Evolutionary conservation across 2,113 vertebrate genomes (phyloP).

Genomic region (Lycaon pictus): DNA sequence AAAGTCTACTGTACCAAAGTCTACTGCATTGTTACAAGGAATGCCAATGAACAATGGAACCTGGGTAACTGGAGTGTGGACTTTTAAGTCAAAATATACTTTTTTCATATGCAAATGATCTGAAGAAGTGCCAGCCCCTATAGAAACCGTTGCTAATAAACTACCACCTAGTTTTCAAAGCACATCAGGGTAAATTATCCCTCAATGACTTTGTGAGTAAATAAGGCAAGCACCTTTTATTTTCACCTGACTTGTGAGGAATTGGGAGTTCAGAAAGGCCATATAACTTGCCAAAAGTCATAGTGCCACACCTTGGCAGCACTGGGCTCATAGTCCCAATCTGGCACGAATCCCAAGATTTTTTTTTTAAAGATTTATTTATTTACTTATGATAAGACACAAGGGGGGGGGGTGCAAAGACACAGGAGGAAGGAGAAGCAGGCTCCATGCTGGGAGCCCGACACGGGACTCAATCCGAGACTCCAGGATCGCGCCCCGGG

Average conservation of each 20-base stretch:
- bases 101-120: not conserved
- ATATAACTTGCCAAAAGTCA: not conserved
- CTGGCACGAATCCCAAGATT: not conserved
- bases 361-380: too few species aligned
- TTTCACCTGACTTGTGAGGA: not conserved
- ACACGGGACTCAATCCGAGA: too few species aligned
- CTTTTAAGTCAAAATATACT: not conserved
- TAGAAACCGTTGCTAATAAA: not conserved
- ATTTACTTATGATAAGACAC: too few species aligned
- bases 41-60: not conserved
- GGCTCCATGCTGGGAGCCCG: too few species aligned
- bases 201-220: constrained; percentile 21
- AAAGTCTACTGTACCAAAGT: not conserved
- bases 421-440: too few species aligned
- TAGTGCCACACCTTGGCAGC: not conserved
- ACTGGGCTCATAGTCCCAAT: not conserved
- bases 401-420: too few species aligned
- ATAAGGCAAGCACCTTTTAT: not conserved
- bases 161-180: constrained; percentile 24
- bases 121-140: not conserved
- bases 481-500: too few species aligned
- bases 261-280: not conserved
- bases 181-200: not conserved
- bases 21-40: not conserved
- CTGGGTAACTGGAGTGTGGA: too few species aligned